These are phyloP conservation scores for Pluvialis apricaria DNA, from an alignment of 2,113 vertebrate species.

Conservation along the genomic window DNA sequence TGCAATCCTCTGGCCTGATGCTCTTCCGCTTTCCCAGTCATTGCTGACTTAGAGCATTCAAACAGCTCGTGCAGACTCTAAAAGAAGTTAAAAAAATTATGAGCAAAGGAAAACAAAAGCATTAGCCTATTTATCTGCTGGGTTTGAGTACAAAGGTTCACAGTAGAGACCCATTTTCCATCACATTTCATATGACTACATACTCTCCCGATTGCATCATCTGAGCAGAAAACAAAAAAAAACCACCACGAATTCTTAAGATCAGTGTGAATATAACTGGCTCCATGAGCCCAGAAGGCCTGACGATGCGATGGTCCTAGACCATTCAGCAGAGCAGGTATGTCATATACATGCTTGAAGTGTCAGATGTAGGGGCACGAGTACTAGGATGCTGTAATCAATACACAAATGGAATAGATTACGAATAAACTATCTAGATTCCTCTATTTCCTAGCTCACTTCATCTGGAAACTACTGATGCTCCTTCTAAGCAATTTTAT, in stretches of 20 bases:
- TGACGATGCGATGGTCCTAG: accelerated
- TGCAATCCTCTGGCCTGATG: background rate
- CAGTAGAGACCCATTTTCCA: background rate
- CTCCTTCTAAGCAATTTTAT: background rate
- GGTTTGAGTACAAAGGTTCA: background rate
- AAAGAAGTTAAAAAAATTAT: background rate
- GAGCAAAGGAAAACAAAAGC: background rate
- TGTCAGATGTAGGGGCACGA: background rate
- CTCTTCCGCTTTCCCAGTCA: background rate
- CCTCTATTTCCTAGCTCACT: background rate
- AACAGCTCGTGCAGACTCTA: background rate
- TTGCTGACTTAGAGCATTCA: background rate
- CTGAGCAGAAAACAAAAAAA: background rate
- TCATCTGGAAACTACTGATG: background rate
- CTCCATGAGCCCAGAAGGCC: background rate
- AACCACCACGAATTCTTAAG: background rate
- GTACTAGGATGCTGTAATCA: background rate
- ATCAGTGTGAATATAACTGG: background rate
- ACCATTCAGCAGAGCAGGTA: background rate
- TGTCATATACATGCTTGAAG: background rate
- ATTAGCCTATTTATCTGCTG: background rate
- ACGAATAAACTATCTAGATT: background rate
- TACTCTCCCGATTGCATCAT: background rate
- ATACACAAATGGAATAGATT: background rate
- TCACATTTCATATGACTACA: background rate